A percentile compares a stretch with the other conserved stretches of the same genome.
Evolutionary conservation across 2,797 vertebrate genomes (phyloP).

Genomic region (Chelmon rostratus): DNA sequence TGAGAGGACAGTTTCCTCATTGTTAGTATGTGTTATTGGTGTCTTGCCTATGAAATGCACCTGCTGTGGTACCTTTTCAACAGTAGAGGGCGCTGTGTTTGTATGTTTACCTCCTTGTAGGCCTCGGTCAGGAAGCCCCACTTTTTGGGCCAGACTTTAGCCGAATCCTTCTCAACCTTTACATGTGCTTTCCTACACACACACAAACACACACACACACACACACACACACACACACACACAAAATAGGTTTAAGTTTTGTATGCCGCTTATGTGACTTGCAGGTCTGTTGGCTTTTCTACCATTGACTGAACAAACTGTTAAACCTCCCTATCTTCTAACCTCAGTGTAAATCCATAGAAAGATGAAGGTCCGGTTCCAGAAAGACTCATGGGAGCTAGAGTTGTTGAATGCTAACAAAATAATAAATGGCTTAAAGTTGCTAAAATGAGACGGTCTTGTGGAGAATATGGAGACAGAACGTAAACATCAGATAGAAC

Average conservation of each 20-base stretch:
- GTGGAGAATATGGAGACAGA: neutral
- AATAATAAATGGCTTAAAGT: neutral
- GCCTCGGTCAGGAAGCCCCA: constrained; percentile 88
- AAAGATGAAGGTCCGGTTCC: neutral
- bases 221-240: constrained; percentile 27
- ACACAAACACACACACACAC: constrained; percentile 24
- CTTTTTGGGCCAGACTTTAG: constrained; percentile 84
- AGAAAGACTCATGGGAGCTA: neutral
- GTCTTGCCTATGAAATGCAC: too few species aligned
- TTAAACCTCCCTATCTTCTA: neutral
- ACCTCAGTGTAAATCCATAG: neutral
- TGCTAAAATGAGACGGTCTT: neutral
- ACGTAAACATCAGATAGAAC: neutral
- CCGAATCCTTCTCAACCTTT: constrained; percentile 73
- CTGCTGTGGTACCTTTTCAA: neutral
- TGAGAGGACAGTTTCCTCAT: neutral
- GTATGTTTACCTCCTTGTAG: constrained; percentile 65
- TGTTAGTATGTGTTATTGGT: neutral
- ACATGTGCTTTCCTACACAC: constrained; percentile 74
- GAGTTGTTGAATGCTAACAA: neutral
- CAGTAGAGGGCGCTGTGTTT: constrained; percentile 5
- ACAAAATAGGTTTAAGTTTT: neutral
- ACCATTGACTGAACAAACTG: neutral
- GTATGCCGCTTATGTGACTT: neutral
- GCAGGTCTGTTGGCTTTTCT: neutral